Percentiles rank a stretch among this genome's conserved stretches.
These are phyloP conservation scores for Cancer borealis DNA, from an alignment of 2,888 invertebrate genomes.

Conservation along the genomic window DNA sequence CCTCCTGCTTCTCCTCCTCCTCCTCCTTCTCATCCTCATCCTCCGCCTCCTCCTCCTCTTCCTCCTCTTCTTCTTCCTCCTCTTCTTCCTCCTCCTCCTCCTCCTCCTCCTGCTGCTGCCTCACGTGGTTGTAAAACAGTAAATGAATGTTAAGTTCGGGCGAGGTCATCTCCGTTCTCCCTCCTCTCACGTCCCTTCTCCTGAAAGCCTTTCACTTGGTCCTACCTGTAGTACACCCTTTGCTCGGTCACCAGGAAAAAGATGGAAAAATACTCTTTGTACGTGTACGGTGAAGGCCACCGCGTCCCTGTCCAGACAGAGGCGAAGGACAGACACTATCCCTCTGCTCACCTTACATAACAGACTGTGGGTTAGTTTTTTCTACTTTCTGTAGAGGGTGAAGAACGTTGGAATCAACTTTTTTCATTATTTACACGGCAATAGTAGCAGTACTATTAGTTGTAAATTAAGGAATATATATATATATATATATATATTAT, in stretches of 20 bases:
- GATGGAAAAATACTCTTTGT: background rate
- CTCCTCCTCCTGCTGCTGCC: background rate
- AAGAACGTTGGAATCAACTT: background rate
- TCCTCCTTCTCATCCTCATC: too few species aligned
- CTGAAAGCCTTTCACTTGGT: background rate
- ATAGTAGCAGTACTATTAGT: background rate
- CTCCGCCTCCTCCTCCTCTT: too few species aligned
- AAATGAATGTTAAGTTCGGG: conserved; percentile 27
- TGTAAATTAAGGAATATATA: background rate
- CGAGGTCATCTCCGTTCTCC: conserved; percentile 17
- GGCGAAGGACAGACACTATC: background rate
- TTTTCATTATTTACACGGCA: background rate
- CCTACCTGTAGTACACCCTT: background rate
- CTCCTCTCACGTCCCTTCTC: background rate
- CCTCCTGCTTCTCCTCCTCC: background rate
- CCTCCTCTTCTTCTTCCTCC: background rate
- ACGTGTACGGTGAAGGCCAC: background rate
- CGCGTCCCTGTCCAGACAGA: background rate
- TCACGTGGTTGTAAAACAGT: background rate
- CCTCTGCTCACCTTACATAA: background rate
- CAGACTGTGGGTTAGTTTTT: background rate
- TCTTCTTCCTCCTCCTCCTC: background rate
- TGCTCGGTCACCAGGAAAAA: background rate
- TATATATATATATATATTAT: background rate
- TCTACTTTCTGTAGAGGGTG: background rate